Evolutionary conservation across 1,140 invertebrate species (phyloP), one percentile per base, ranked within the genome.

Genomic region (Nasonia longicornis): DNA sequence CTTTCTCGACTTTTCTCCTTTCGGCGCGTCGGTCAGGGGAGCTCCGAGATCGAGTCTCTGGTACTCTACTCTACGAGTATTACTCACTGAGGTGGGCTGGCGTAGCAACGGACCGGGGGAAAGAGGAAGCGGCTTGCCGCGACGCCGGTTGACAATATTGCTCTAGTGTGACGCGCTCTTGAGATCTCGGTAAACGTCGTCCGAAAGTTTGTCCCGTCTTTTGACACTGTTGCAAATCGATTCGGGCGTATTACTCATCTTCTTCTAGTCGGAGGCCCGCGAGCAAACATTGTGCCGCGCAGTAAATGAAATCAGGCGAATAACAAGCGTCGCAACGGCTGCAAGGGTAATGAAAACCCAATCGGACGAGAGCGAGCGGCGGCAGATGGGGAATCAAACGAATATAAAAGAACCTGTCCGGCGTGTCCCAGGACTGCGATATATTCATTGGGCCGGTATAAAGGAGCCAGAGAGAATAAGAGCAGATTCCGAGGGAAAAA

Each of bases 351-450:
- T 58, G 52, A 58, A 58, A 58, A 58, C n/a, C 52, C 52, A 58
- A 58, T 58, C 45, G 14, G 10, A 48, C 45, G 14, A 48, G 45
- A 48, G 45, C 45, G 12, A 48, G 45, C 45, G n/a, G 52, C 16
- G 16, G 52, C 52, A 58, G 52, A 58, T 58, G 52, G 52, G 52
- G 16, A 20, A 58, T 58, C 52, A n/a, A n/a, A n/a, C 20, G 16
- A 58, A 58, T 58, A 58, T 58, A 58, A 58, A 58, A 58, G 52
- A 58, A 58, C 52, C 52, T 58, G 52, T 58, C 52, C 52, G 16
- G 52, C 16, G 52, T 58, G 52, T 58, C 52, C 52, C 52, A n/a
- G 52, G 20, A 58, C 52, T 58, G 52, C 52, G n/a, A 58, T 58
- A 58, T 58, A 58, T 58, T 58, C 52, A 58, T 58, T 58, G 52